Evolutionary conservation across 2,113 vertebrate species (phyloP), one percentile per base, ranked within the genome.

Genomic region (Dipodomys ordii): DNA sequence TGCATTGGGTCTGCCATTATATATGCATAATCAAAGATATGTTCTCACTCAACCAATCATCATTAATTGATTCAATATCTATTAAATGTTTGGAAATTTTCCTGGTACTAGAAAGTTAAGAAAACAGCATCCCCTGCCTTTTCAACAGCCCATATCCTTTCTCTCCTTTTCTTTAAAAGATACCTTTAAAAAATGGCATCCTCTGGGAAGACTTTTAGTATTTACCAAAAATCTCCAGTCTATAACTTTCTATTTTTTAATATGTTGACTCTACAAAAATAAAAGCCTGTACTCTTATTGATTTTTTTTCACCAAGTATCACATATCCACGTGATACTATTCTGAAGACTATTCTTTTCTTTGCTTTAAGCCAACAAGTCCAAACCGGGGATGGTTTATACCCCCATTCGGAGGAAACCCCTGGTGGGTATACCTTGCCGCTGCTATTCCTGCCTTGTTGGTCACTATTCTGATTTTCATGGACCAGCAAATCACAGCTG

Each of bases 381-480:
- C 99, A 0, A n/a, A 99, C 64, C 98, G 99, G 49, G 99, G 99
- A 62, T 99, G 99, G 99, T 99, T 99, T 65, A 98, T 99, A 49
- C 97, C 99, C 39, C 99, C 99, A 0, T 99, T 99, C 2, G 99
- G 99, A 96, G 99, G 99, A 83, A 99, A 99, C 96, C 99, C 99
- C 0, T 99, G 99, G 99, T 99, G 99, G 99, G 99, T 99, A 39
- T 99, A 98, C 95, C 97, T 99, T 92, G 99, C 98, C 0, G 98
- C 99, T 2, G 98, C 99, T 39, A 98, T 99, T 69, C 99, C 99
- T 3, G 99, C 99, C 0, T 98, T 99, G 83, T 98, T 99, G 90
- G 99, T 99, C 95, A 99, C 99, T 88, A 99, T 99, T 83, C 98
- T 99, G 97, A 98, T 99, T 96, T 99, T 99, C 96, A 99, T 99